Conservation (phyloP, 2,797 vertebrate species). For the Cossypha caffra region DNA sequence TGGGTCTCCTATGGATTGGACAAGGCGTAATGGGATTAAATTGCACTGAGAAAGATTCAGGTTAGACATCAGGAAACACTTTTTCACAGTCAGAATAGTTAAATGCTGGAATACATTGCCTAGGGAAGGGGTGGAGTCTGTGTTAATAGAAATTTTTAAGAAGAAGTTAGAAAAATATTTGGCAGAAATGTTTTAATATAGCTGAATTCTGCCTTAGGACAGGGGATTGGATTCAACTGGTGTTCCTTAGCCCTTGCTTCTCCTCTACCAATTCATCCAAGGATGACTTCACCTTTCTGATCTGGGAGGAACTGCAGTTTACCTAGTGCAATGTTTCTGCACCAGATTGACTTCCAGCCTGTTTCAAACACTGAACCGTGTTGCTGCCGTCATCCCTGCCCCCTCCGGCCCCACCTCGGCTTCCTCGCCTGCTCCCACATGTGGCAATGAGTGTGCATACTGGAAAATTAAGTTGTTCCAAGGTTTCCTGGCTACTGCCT, state of each 20-base stretch:
- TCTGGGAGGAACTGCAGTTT: not conserved
- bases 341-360: not conserved
- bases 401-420: not conserved
- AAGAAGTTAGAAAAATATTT: conserved; percentile 31
- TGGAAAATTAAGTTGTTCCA: conserved; percentile 19
- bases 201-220: conserved; percentile 43
- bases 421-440: conserved; percentile 1
- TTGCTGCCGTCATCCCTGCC: not conserved
- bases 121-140: conserved; percentile 53
- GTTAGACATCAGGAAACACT: conserved; percentile 53
- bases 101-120: conserved; percentile 54
- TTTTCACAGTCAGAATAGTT: conserved; percentile 25
- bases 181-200: conserved; percentile 53
- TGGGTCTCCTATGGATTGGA: conserved; percentile 19
- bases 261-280: conserved; percentile 11
- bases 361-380: not conserved
- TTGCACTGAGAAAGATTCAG: conserved; percentile 1
- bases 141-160: conserved; percentile 49
- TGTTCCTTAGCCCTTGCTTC: not conserved
- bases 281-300: conserved; percentile 56
- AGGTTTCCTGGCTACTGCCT: conserved; percentile 16
- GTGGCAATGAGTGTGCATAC: conserved; percentile 15
- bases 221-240: conserved; percentile 11
- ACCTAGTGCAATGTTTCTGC: not conserved
- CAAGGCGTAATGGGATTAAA: conserved; percentile 30